Conservation (phyloP, 2,888 invertebrate genomes). For the Blastobasis lacticolella region DNA sequence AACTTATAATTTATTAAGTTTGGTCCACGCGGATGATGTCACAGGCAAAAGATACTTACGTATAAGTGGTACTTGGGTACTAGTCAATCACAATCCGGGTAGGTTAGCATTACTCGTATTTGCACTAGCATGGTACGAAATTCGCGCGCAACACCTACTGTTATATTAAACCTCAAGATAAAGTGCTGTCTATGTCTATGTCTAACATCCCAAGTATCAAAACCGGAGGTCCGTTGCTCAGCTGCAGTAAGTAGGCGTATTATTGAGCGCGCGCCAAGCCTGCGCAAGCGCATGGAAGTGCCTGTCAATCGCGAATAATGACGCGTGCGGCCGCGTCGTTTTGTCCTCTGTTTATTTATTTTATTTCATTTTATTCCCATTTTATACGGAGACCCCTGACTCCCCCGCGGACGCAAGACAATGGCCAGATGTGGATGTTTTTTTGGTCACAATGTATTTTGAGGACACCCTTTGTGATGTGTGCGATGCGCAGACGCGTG, state of each 20-base stretch:
- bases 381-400: conserved; percentile 57
- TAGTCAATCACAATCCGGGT: too few relatives aligned
- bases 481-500: conserved; percentile 24
- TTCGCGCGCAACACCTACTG: too few relatives aligned
- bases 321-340: conserved; percentile 69
- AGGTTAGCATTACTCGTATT: too few relatives aligned
- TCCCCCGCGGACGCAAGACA: conserved; percentile 38
- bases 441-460: conserved; percentile 68
- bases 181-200: too few relatives aligned
- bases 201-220: conserved; percentile 30
- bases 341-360: conserved; percentile 57
- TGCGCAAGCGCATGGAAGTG: conserved; percentile 50
- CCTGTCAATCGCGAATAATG: conserved; percentile 73
- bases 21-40: too few relatives aligned
- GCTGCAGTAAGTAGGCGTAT: conserved; percentile 68
- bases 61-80: too few relatives aligned
- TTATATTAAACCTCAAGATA: too few relatives aligned
- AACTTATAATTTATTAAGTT: too few relatives aligned
- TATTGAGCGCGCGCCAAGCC: conserved; percentile 43
- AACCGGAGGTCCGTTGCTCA: conserved; percentile 27
- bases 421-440: conserved; percentile 72
- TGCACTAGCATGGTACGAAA: too few relatives aligned
- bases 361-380: conserved; percentile 45
- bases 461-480: conserved; percentile 41
- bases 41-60: too few relatives aligned